These are phyloP conservation scores for Penaeus indicus DNA, from an alignment of 1,140 invertebrate species.

Conservation along the genomic window DNA sequence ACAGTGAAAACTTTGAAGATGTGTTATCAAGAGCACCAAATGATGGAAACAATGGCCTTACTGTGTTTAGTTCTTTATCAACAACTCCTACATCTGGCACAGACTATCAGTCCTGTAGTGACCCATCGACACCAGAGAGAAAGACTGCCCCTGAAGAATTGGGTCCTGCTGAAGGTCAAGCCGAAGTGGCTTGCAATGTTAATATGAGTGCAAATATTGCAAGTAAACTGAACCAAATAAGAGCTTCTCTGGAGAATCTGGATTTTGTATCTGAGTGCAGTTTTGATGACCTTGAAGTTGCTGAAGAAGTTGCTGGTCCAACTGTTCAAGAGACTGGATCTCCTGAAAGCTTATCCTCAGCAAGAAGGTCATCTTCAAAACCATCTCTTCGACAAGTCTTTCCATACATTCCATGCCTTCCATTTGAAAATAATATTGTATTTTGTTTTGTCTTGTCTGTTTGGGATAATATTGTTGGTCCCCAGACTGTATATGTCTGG, in stretches of 20 bases:
- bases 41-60: neutral
- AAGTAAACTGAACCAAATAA: slow-evolving; percentile 40
- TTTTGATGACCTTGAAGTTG: slow-evolving; percentile 24
- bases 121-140: slow-evolving; percentile 36
- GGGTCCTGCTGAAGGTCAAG: neutral
- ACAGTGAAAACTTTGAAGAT: too few relatives aligned
- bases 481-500: slow-evolving; percentile 66
- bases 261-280: slow-evolving; percentile 23
- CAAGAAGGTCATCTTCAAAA: slow-evolving; percentile 22
- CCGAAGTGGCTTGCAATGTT: slow-evolving; percentile 23
- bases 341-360: neutral
- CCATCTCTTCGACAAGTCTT: slow-evolving; percentile 57
- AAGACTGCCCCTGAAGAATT: neutral
- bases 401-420: slow-evolving; percentile 60
- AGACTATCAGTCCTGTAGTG: slow-evolving; percentile 55
- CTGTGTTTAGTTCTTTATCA: slow-evolving; percentile 1
- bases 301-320: neutral
- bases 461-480: slow-evolving; percentile 66
- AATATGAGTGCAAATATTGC: slow-evolving; percentile 62
- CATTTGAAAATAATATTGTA: slow-evolving; percentile 65
- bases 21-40: neutral
- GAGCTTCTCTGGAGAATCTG: slow-evolving; percentile 32
- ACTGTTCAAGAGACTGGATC: neutral
- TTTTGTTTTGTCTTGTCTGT: slow-evolving; percentile 65
- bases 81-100: slow-evolving; percentile 42